phyloP scores from a whole-genome alignment of 2,113 vertebrate genomes.

The Synchiropus splendidus region DNA sequence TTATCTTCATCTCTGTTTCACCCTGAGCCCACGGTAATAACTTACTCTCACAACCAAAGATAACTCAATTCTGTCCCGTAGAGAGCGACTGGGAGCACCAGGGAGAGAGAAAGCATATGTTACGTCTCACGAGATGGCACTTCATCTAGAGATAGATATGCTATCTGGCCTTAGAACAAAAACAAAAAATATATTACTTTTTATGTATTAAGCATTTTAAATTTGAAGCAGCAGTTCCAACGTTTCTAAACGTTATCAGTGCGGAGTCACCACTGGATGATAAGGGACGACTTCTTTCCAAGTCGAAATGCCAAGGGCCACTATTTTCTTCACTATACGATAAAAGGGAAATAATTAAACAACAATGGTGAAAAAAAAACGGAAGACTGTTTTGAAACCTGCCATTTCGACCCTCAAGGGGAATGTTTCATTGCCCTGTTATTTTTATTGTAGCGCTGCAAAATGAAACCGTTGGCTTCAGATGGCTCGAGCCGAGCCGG shows the following conservation, averaged over 20 bases:
- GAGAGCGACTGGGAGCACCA: conserved; percentile 16
- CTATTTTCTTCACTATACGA: too few species aligned
- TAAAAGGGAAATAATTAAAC: too few species aligned
- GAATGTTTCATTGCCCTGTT: conserved; percentile 67
- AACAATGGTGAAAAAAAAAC: conserved; percentile 19
- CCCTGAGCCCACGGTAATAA: conserved; percentile 87
- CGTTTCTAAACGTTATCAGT: too few species aligned
- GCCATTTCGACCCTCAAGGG: conserved; percentile 27
- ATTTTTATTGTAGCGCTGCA: conserved; percentile 70
- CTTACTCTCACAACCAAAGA: conserved; percentile 91
- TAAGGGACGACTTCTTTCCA: too few species aligned
- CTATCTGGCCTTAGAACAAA: conserved; percentile 73
- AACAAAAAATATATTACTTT: too few species aligned
- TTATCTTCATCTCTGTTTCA: conserved; percentile 99
- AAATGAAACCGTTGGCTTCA: conserved; percentile 68
- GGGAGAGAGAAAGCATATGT: conserved; percentile 76
- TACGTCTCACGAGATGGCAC: conserved; percentile 90
- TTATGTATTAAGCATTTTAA: too few species aligned
- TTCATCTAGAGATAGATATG: too few species aligned
- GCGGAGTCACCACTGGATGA: too few species aligned
- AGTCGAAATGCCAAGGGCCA: too few species aligned
- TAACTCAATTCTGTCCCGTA: conserved; percentile 89
- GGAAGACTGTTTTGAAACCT: conserved; percentile 35
- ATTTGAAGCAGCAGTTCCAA: too few species aligned
- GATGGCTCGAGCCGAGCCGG: conserved; percentile 44